phyloP scores from a whole-genome alignment of 2,113 vertebrate species.

The Regulus satrapa region DNA sequence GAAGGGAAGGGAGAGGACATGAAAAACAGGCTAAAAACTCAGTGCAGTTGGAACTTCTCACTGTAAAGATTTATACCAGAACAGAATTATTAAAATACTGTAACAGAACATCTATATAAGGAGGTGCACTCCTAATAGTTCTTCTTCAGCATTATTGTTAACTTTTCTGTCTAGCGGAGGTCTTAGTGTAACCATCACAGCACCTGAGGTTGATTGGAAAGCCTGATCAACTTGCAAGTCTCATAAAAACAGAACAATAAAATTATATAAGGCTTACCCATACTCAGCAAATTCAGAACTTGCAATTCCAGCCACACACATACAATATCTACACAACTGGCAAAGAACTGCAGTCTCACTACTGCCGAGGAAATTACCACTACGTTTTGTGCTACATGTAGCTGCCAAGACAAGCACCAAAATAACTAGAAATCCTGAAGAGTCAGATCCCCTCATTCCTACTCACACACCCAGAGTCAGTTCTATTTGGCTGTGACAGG shows the following conservation, averaged over 20 bases:
- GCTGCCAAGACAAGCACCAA: background rate
- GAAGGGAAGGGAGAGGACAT: background rate
- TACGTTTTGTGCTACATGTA: background rate
- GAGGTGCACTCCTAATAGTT: background rate
- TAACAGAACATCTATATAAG: background rate
- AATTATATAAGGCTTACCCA: background rate
- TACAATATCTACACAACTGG: background rate
- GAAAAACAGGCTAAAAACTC: background rate
- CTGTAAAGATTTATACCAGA: background rate
- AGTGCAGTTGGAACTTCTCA: fast-evolving
- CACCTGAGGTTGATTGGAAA: background rate
- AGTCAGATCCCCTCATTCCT: background rate
- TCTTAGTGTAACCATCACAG: background rate
- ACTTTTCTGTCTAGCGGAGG: background rate
- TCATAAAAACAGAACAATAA: background rate
- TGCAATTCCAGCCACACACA: background rate
- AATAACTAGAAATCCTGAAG: background rate
- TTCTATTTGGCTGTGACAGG: background rate
- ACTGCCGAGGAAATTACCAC: background rate
- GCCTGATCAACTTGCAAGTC: background rate
- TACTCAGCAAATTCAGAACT: background rate
- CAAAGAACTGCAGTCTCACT: background rate
- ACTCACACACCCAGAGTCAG: background rate
- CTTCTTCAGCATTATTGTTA: background rate
- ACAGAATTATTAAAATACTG: background rate